Conservation (phyloP, 2,113 vertebrate species). For the Lasiurus borealis region DNA sequence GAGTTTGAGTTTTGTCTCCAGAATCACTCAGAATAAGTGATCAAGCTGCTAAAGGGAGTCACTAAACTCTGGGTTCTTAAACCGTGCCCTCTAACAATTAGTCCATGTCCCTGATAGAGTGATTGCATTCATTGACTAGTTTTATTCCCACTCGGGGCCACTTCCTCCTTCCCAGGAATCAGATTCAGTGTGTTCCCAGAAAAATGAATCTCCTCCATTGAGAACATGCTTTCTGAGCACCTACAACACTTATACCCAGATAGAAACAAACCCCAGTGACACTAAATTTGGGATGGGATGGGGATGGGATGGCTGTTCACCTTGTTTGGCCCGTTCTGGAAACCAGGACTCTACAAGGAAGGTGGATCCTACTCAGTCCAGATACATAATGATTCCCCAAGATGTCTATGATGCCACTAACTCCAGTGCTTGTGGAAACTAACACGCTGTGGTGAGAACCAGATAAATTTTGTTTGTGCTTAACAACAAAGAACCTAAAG, state of each 20-base stretch:
- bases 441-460: neutral
- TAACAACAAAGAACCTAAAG: neutral
- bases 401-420: neutral
- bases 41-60: neutral
- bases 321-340: neutral
- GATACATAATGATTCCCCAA: neutral
- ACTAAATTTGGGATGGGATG: neutral
- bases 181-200: neutral
- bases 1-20: neutral
- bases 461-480: neutral
- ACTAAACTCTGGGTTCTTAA: neutral
- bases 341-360: neutral
- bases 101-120: neutral
- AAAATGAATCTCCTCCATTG: neutral
- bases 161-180: conserved; percentile 15
- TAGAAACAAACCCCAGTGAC: neutral
- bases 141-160: neutral
- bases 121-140: neutral
- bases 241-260: neutral
- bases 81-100: neutral
- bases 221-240: neutral
- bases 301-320: neutral
- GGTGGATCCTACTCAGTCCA: neutral
- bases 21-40: neutral
- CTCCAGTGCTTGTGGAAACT: neutral